Evolutionary conservation across 2,113 vertebrate genomes (phyloP), one percentile per base, ranked within the genome.

Genomic region (Apodemus sylvaticus): DNA sequence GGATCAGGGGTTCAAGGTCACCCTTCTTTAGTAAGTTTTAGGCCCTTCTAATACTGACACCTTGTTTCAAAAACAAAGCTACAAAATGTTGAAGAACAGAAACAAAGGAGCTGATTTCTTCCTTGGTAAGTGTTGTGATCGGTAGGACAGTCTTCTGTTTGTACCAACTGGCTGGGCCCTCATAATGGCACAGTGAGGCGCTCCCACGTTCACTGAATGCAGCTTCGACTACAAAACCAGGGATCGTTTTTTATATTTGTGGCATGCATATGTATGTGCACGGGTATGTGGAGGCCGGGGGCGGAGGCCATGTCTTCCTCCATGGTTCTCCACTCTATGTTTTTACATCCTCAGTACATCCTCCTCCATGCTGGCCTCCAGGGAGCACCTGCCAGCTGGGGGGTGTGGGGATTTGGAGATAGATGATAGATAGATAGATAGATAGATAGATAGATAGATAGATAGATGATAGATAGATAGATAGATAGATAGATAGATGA

Each of bases 381-480:
- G 31, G 74, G 87, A 89, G 20, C 71, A 86, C 53, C 4, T 36
- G 85, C 76, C 79, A 79, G 68, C 70, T 76, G 82, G 90, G 76
- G 86, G 91, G 74, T 85, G 83, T 97, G 92, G 90, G 34, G 74
- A 94, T 93, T 95, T 96, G 14, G 53, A 86, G 70, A 87, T 90
- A 91, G 58, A 58, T 58, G 58, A 20, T 60, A 62, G 60, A 62
- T 62, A 58, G 20, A 60, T 60, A 60, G 58, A 60, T 60, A 60
- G 58, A 58, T 58, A 58, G 58, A 58, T 58, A 58, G 58, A 58
- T 58, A 58, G 58, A 58, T 58, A 58, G 58, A 58, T 58, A 58
- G 17, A 58, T 58, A 58, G 17, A 58, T 58, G n/a, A n/a, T n/a
- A 58, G 17, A 58, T 55, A 51, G n/a, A n/a, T n/a, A n/a, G n/a